Evolutionary conservation across 2,113 vertebrate genomes (phyloP).

Genomic region (Tragelaphus strepsiceros): DNA sequence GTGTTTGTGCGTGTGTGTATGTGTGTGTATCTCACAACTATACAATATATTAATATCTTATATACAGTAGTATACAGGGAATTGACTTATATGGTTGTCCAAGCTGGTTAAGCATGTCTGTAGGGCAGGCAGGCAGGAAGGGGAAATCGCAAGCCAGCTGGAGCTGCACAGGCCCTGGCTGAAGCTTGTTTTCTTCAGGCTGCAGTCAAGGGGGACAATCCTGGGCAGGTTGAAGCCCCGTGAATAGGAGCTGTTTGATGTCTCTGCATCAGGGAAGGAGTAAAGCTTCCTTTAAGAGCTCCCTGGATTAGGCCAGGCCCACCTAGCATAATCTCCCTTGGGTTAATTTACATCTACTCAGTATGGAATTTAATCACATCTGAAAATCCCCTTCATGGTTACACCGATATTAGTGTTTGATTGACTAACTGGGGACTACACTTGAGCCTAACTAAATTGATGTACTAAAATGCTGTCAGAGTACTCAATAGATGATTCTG

Average conservation of each 20-base stretch:
- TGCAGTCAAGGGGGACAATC: background rate
- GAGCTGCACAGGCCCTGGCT: background rate
- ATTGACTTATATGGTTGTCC: background rate
- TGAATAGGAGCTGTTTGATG: background rate
- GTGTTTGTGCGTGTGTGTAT: background rate
- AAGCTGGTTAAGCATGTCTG: background rate
- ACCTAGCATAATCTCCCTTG: background rate
- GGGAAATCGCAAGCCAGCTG: background rate
- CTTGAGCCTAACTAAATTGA: background rate
- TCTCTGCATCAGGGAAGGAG: background rate
- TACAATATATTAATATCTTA: background rate
- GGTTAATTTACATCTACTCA: background rate
- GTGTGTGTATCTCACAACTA: background rate
- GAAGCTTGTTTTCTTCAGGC: background rate
- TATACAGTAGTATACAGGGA: background rate
- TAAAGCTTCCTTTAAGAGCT: background rate
- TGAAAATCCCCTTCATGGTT: background rate
- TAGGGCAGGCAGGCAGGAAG: background rate
- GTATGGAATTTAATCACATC: background rate
- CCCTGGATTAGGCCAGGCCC: background rate
- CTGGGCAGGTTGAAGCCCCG: background rate
- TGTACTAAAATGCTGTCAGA: background rate
- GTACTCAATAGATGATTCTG: background rate
- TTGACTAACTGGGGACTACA: background rate
- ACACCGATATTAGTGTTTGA: background rate